Percentiles rank a stretch among this genome's conserved stretches.
Evolutionary conservation across 2,797 vertebrate genomes (phyloP).

Genomic region (Platalea minor): DNA sequence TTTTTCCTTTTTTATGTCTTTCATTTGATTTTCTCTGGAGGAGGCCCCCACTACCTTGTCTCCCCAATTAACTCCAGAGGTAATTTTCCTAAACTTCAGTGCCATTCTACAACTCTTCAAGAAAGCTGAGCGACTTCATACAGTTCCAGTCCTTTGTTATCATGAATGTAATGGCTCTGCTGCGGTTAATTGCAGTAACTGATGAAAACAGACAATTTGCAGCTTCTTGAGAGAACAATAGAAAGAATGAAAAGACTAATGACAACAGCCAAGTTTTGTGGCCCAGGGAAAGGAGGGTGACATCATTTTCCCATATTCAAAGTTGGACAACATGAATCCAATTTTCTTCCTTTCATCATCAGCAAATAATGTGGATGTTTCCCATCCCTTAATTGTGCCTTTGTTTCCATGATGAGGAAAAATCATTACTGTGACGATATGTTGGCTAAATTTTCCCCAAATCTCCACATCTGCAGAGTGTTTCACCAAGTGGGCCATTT

Average conservation of each 20-base stretch:
- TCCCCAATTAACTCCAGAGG: background rate
- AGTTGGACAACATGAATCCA: constrained; percentile 63
- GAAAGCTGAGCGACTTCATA: background rate
- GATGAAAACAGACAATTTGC: constrained; percentile 38
- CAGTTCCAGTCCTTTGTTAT: background rate
- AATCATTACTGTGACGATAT: constrained; percentile 7
- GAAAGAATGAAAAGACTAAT: constrained; percentile 26
- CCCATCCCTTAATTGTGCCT: constrained; percentile 40
- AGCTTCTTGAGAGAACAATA: constrained; percentile 30
- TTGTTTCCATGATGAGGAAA: constrained; percentile 31
- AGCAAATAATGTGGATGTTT: constrained; percentile 56
- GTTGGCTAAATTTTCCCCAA: constrained; percentile 49
- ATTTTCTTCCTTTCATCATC: constrained; percentile 60
- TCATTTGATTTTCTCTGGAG: background rate
- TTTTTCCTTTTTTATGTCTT: background rate
- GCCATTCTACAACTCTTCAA: background rate
- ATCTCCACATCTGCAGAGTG: constrained; percentile 56
- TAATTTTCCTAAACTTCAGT: background rate
- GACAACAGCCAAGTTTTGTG: constrained; percentile 5
- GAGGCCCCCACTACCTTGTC: background rate
- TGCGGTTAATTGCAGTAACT: background rate
- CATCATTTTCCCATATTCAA: constrained; percentile 62
- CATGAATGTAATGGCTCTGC: background rate
- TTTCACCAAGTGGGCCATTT: background rate
- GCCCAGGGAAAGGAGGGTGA: background rate